phyloP scores from a whole-genome alignment of 2,888 invertebrate genomes.

The Cerastoderma edule region DNA sequence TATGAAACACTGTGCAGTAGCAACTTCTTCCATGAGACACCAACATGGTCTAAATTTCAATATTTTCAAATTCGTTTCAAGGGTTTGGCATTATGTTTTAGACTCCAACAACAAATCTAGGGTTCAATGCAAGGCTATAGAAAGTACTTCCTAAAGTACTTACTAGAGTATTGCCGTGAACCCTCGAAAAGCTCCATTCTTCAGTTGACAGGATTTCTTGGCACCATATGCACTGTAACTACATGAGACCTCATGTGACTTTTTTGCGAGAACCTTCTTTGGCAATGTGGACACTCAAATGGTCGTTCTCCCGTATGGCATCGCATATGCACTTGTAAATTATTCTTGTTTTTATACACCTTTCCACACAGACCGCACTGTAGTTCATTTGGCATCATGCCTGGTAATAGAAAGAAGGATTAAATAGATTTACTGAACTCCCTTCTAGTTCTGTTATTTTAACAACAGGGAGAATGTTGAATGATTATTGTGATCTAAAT shows the following conservation, averaged over 20 bases:
- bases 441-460: neutral
- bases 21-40: too few relatives aligned
- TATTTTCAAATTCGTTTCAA: too few relatives aligned
- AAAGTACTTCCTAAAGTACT: too few relatives aligned
- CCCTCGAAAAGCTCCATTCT: neutral
- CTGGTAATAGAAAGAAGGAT: neutral
- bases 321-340: slow-evolving; percentile 33
- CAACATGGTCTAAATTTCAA: too few relatives aligned
- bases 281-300: slow-evolving; percentile 32
- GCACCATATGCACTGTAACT: slow-evolving; percentile 8
- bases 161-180: neutral
- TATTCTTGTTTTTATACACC: slow-evolving; percentile 23
- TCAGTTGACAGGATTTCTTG: neutral
- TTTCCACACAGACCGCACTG: slow-evolving; percentile 30
- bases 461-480: neutral
- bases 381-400: neutral
- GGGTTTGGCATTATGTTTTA: too few relatives aligned
- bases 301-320: slow-evolving; percentile 31
- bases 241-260: slow-evolving; percentile 29
- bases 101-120: too few relatives aligned
- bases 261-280: slow-evolving; percentile 35
- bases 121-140: too few relatives aligned
- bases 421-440: neutral
- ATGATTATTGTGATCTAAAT: neutral
- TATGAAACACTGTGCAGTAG: too few relatives aligned